These are phyloP conservation scores for Sipha maydis DNA, from an alignment of 2,888 invertebrate species.

Conservation along the genomic window DNA sequence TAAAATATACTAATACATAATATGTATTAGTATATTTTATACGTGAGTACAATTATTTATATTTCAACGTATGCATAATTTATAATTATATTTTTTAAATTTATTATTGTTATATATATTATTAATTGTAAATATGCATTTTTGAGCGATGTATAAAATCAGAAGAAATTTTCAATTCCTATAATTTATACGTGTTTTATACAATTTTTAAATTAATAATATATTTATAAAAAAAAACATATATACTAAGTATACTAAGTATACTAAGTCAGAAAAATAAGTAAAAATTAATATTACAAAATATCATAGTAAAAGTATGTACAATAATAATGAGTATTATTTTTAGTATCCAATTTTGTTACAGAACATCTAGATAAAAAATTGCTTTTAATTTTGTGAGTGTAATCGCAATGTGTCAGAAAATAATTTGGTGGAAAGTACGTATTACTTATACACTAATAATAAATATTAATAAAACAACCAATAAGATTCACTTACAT, in stretches of 20 bases:
- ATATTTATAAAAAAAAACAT: background rate
- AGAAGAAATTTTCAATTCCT: background rate
- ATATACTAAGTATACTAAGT: too few species aligned
- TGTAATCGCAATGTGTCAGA: background rate
- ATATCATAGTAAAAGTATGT: background rate
- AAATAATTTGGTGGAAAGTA: conserved; percentile 11
- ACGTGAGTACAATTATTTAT: too few species aligned
- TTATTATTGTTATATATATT: too few species aligned
- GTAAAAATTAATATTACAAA: background rate
- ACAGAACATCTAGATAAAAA: background rate
- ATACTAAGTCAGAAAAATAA: background rate
- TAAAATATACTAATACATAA: too few species aligned
- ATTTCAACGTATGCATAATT: too few species aligned
- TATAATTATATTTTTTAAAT: too few species aligned
- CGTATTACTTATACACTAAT: background rate
- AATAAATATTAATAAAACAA: background rate
- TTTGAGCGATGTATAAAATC: background rate
- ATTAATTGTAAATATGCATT: background rate
- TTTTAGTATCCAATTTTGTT: background rate
- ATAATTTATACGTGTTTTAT: background rate
- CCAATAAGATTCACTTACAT: conserved; percentile 76
- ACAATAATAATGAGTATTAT: background rate
- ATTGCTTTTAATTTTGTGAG: background rate
- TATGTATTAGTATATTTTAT: too few species aligned
- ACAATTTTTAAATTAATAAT: background rate